These are phyloP conservation scores for Daphoenositta chrysoptera DNA, from an alignment of 2,113 vertebrate genomes.

Conservation along the genomic window DNA sequence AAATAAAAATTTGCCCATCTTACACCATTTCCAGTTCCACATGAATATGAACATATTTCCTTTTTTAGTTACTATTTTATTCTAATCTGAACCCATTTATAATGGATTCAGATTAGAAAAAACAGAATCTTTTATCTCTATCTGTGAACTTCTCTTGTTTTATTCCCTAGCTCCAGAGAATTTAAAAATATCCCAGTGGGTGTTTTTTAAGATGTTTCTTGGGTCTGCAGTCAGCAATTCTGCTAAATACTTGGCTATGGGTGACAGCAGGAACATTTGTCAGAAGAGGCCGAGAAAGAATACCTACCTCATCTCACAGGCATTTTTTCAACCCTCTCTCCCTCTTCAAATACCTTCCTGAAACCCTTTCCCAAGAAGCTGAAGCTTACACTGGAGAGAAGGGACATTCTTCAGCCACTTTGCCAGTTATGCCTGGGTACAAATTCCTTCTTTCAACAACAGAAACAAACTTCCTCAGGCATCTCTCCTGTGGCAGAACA, in stretches of 20 bases:
- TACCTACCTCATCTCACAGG: neutral
- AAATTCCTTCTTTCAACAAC: neutral
- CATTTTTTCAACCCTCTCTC: fast-evolving
- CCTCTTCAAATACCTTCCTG: neutral
- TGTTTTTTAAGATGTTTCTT: neutral
- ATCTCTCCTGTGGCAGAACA: neutral
- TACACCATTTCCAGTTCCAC: neutral
- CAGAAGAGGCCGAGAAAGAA: neutral
- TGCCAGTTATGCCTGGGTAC: neutral
- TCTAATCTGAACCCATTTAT: neutral
- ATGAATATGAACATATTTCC: neutral
- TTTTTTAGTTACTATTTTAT: neutral
- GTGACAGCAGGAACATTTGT: neutral
- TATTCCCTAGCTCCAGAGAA: neutral
- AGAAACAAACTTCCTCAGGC: neutral
- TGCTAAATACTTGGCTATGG: neutral
- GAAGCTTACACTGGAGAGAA: neutral
- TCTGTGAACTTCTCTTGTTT: neutral
- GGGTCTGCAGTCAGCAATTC: neutral
- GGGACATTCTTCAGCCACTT: neutral
- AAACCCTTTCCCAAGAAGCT: neutral
- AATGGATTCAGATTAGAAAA: neutral
- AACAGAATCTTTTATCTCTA: neutral
- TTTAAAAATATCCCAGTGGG: neutral
- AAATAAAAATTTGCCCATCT: neutral